phyloP scores from a whole-genome alignment of 2,888 invertebrate species.

The Chirona hameri region DNA sequence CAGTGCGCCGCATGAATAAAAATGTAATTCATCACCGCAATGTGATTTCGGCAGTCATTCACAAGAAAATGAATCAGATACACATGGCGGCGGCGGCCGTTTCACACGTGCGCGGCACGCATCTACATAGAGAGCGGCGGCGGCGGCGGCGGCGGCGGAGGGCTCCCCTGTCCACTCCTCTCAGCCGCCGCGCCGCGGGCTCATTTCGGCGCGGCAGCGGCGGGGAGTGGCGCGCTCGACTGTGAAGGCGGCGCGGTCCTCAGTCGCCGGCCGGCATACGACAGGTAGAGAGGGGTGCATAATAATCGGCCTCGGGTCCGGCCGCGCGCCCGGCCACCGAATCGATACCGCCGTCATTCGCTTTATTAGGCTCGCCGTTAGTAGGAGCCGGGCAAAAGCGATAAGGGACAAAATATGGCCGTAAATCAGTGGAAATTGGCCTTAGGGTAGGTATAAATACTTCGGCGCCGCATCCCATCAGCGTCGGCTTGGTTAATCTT shows the following conservation, averaged over 20 bases:
- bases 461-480: constrained; percentile 23
- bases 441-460: constrained; percentile 11
- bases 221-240: background rate
- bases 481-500: background rate
- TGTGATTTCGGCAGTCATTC: background rate
- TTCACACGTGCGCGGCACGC: background rate
- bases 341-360: constrained; percentile 10
- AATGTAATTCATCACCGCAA: background rate
- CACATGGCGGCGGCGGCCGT: background rate
- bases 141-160: background rate
- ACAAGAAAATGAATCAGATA: background rate
- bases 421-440: constrained; percentile 22
- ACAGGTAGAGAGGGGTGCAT: constrained; percentile 28
- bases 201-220: background rate
- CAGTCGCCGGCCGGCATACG: background rate
- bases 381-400: background rate
- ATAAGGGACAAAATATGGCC: constrained; percentile 29
- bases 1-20: background rate
- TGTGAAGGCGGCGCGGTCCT: background rate
- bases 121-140: background rate
- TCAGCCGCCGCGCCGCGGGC: background rate
- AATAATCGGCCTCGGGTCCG: background rate
- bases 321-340: background rate
- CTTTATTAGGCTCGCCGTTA: constrained; percentile 24
- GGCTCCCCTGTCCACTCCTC: background rate